Evolutionary conservation across 1,140 invertebrate genomes (phyloP), one percentile per base, ranked within the genome.

Genomic region (Euwallacea fornicatus): DNA sequence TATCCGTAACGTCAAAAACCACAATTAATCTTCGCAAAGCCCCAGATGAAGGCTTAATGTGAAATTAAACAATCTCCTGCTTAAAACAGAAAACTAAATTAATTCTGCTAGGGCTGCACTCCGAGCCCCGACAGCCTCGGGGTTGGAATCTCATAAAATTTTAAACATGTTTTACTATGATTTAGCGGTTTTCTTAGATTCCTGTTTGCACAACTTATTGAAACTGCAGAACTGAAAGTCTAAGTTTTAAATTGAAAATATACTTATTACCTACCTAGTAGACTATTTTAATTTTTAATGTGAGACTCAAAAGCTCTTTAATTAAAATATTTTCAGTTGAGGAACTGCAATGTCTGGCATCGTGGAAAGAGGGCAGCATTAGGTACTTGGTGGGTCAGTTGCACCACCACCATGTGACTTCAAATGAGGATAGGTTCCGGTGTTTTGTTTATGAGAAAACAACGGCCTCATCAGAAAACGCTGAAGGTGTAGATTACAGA

Each of bases 401-500:
- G 42, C 89, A 91, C 75, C 91, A 93, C 83, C 90, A 89, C 79
- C 91, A 94, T 82, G 91, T 92, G 47, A 92, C 92, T 67, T 92
- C 91, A 74, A 94, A 95, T 83, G 94, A 96, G 82, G 94, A 96
- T 81, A 88, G 92, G 66, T 97, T 94, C 83, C 86, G 94, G 71
- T 96, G 95, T 85, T 97, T 96, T 84, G 93, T 96, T 44, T 95
- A 93, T 83, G 93, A 95, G 83, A 91, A 91, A 83, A 89, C 86
- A 16, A 81, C 79, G 76, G 6, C 84, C 13, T 72, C 78, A 6
- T 76, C 76, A 33, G 79, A 79, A 71, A 77, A 76, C 53, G 75
- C 79, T 54, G 84, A 83, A 47, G 87, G 85, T 46, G 85, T 88
- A 44, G 88, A 92, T 78, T 93, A 92, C 82, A 87, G 89, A 75